Evolutionary conservation across 2,797 vertebrate species (phyloP).

Genomic region (Loriculus beryllinus): DNA sequence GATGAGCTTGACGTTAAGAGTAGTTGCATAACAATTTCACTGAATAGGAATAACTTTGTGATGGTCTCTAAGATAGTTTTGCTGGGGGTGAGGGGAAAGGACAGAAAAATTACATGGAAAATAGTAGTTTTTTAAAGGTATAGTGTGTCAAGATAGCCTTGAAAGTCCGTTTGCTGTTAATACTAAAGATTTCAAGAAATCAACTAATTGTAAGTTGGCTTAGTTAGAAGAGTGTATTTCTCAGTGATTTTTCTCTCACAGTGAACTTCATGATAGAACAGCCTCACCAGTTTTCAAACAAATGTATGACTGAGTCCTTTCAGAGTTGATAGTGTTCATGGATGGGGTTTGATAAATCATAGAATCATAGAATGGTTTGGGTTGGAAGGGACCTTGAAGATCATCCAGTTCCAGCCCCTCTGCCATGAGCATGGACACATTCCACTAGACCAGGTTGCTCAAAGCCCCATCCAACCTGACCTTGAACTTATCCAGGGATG

Average conservation of each 20-base stretch:
- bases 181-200: neutral
- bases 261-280: neutral
- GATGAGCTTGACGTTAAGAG: neutral
- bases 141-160: neutral
- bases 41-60: neutral
- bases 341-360: neutral
- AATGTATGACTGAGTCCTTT: neutral
- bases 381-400: neutral
- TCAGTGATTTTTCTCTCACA: neutral
- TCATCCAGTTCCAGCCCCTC: neutral
- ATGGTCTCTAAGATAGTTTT: neutral
- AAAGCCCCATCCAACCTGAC: neutral
- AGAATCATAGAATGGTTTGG: neutral
- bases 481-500: neutral
- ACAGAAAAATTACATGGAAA: neutral
- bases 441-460: neutral
- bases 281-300: neutral
- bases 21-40: neutral
- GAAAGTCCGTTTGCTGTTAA: neutral
- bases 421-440: neutral
- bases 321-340: neutral
- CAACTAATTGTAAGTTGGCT: neutral
- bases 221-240: neutral
- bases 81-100: accelerated
- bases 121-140: neutral